Percentiles rank a stretch among this genome's conserved stretches.
Evolutionary conservation across 2,797 vertebrate genomes (phyloP).

Genomic region (Chiloscyllium punctatum): DNA sequence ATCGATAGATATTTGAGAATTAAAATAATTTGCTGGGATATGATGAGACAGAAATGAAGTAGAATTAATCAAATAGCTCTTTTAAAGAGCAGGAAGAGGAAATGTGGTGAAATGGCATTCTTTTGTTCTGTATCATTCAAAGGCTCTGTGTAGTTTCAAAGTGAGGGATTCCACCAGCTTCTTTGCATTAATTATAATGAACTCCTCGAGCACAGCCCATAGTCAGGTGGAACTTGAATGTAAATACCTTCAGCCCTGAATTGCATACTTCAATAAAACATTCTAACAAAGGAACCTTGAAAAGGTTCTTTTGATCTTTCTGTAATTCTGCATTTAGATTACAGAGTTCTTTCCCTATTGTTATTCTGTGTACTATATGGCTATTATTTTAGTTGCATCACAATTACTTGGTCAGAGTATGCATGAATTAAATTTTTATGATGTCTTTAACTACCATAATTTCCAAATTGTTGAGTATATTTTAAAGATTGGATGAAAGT

Average conservation of each 20-base stretch:
- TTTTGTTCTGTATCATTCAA: not conserved
- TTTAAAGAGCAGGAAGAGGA: not conserved
- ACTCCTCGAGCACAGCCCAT: not conserved
- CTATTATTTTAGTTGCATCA: not conserved
- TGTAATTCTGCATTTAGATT: not conserved
- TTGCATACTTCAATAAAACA: not conserved
- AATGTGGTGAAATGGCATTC: not conserved
- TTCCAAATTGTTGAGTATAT: not conserved
- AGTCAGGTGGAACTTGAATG: not conserved
- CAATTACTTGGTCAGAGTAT: not conserved
- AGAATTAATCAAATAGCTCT: not conserved
- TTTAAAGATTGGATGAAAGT: not conserved
- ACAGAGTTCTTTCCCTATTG: not conserved
- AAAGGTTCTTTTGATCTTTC: not conserved
- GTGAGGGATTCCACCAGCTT: not conserved
- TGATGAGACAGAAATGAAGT: no score
- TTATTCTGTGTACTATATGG: not conserved
- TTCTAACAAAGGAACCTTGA: not conserved
- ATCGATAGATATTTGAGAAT: not conserved
- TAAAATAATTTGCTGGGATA: not conserved
- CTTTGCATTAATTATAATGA: not conserved
- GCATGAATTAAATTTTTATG: not conserved
- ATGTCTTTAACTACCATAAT: not conserved
- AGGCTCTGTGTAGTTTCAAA: not conserved
- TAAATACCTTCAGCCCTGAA: not conserved